Evolutionary conservation across 2,888 invertebrate species (phyloP), one percentile per base, ranked within the genome.

Genomic region (Chloromyia formosa): DNA sequence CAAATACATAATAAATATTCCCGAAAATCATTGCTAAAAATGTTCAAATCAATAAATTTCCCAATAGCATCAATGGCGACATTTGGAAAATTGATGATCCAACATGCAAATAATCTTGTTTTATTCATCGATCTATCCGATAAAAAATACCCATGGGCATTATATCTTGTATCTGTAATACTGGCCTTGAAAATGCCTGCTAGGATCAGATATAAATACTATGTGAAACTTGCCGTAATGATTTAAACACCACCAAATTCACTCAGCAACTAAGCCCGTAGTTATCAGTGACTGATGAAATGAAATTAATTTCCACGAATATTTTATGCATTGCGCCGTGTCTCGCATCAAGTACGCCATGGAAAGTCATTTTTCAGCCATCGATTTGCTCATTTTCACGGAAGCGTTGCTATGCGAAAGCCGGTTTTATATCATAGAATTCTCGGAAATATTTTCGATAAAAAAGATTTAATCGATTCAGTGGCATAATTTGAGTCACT

Each of bases 251-350:
- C 49, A 12, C 5, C 5, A 49, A 49, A 49, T 49, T 49, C 49
- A 49, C 14, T 49, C 49, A 49, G 16, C 16, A n/a, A 49, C 49
- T 49, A 35, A 35, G 49, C 49, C 2, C 49, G 27, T 35, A 2
- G 16, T 49, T 49, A 49, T 49, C 49, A 49, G 10, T 49, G 49
- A n/a, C 16, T 49, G 49, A 49, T 49, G 49, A n/a, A 49, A 49
- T 49, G 49, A 7, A 49, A 49, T 49, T 49, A 49, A 49, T 49
- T 49, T 49, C 16, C 49, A 12, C 14, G 49, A 12, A 49, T n/a
- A 49, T 49, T 35, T 35, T 35, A 35, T n/a, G 27, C 27, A 35
- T 35, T 7, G 27, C 7, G 7, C 27, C 27, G 27, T 35, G 27
- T 35, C 27, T 7, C 27, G 27, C 27, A 35, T 35, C 7, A 35